Evolutionary conservation across 2,888 invertebrate species (phyloP), one percentile per base, ranked within the genome.

Genomic region (Harpagoxenus sublaevis): DNA sequence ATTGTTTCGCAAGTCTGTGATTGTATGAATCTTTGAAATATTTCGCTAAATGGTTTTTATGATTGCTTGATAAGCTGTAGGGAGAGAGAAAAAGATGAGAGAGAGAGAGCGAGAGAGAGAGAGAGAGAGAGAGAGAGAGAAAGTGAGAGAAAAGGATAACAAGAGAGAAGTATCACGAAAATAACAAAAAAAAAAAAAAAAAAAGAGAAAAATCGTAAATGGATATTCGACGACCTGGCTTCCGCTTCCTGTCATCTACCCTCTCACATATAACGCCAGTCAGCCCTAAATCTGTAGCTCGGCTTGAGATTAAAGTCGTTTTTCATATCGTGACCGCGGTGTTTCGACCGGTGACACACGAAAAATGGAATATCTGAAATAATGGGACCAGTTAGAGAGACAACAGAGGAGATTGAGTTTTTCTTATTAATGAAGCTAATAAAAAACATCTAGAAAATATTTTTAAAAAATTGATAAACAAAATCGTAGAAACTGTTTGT

Each of bases 241-340:
- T 48, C 57, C 62, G 45, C 51, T 55, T 65, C 68, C 83, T 73
- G 65, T 78, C 83, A 83, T 81, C 78, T 82, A 79, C 84, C 71
- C 85, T 86, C 74, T 48, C 86, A 77, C 63, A 74, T 73, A 70
- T 86, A 87, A 90, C 83, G 88, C 83, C 87, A 86, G 63, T 84
- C 77, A 84, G 86, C 89, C 85, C 82, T 85, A 78, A 88, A 88
- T 90, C 86, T 71, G 84, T 84, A 78, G 65, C 73, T 84, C 68
- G 60, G 84, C 84, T 84, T 82, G 86, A 91, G 91, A 90, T 91
- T 91, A 90, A 91, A 90, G 85, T 85, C 88, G 82, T 91, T 89
- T 91, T 85, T 90, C 91, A 90, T 90, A 82, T 87, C 73, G 70
- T 42, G 86, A 62, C 68, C 71, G 70, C n/a, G 86, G 77, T 87